phyloP scores from a whole-genome alignment of 2,797 vertebrate genomes.

The Tokudaia tokunoshimensis region DNA sequence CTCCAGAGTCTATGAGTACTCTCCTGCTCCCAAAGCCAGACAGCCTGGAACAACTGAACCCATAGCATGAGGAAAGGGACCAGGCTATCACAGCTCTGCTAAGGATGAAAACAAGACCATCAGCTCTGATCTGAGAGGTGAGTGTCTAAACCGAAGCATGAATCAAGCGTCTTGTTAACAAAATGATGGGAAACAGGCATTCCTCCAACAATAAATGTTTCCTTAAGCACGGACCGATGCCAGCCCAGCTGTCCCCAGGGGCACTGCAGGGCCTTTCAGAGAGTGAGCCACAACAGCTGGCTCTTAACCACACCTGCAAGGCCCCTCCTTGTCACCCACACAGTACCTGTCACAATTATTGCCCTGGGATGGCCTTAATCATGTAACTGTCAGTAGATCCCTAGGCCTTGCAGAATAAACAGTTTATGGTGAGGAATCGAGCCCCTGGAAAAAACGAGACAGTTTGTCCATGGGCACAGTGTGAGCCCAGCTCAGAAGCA shows the following conservation, averaged over 20 bases:
- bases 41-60: not conserved
- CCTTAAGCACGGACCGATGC: constrained; percentile 37
- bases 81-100: constrained; percentile 27
- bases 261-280: not conserved
- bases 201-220: constrained; percentile 53
- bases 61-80: not conserved
- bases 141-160: constrained; percentile 27
- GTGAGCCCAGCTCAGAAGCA: not conserved
- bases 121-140: not conserved
- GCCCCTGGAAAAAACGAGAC: not conserved
- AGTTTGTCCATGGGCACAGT: constrained; percentile 2
- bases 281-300: not conserved
- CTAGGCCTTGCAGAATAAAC: not conserved
- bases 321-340: constrained; percentile 18
- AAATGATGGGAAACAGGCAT: constrained; percentile 7
- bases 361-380: not conserved
- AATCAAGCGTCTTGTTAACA: constrained; percentile 57
- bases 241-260: constrained; percentile 28
- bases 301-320: not conserved
- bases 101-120: not conserved
- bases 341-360: not conserved
- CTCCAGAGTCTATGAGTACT: not conserved
- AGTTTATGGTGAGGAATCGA: constrained; percentile 5
- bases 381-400: not conserved
- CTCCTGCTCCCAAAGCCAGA: not conserved